Conservation (phyloP, 2,888 invertebrate species). For the Polydrusus cervinus region DNA sequence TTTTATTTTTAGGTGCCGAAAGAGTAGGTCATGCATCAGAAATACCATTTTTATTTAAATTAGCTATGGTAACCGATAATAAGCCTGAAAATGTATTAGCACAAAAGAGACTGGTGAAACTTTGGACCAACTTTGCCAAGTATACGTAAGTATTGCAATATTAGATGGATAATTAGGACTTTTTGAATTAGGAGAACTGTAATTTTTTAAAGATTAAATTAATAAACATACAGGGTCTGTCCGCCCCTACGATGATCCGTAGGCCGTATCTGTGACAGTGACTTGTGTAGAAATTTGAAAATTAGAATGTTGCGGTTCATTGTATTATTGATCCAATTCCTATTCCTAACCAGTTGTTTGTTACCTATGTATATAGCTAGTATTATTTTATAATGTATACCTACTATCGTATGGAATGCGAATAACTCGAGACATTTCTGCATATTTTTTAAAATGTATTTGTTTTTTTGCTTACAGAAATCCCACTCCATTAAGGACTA, state of each 20-base stretch:
- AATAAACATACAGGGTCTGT: no score
- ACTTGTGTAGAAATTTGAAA: no score
- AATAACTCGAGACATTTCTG: no score
- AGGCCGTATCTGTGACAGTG: no score
- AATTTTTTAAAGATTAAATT: not conserved
- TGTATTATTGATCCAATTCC: no score
- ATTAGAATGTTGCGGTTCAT: no score
- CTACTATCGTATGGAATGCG: no score
- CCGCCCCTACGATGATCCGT: no score
- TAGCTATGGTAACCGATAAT: not conserved
- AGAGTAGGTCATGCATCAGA: conserved; percentile 17
- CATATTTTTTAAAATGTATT: not conserved
- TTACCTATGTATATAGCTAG: no score
- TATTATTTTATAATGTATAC: no score
- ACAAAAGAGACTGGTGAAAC: conserved; percentile 3
- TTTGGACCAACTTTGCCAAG: conserved; percentile 33
- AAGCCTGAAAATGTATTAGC: conserved; percentile 44
- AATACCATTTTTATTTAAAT: conserved; percentile 33
- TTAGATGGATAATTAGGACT: no score
- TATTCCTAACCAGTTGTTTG: no score
- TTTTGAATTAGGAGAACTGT: not conserved
- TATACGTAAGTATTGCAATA: conserved; percentile 22
- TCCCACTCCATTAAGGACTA: conserved; percentile 8
- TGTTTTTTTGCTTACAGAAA: conserved; percentile 7
- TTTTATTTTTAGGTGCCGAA: conserved; percentile 42